These are phyloP conservation scores for Sycophila texana DNA, from an alignment of 2,888 invertebrate genomes.

Conservation along the genomic window DNA sequence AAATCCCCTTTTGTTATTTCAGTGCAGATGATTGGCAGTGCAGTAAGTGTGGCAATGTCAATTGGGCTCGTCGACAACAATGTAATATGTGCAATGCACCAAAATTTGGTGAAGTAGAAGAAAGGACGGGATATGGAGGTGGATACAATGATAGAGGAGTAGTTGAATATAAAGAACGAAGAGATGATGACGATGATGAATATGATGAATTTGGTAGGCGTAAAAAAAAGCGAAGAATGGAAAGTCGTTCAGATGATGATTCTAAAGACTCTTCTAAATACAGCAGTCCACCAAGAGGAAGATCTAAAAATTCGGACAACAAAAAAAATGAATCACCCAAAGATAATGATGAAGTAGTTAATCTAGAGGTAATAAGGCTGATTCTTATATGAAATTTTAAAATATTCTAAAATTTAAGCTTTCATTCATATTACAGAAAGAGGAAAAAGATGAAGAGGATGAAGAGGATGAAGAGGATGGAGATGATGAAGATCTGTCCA, in stretches of 20 bases:
- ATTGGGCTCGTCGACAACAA: constrained; percentile 96
- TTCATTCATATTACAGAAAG: constrained; percentile 50
- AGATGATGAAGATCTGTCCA: constrained; percentile 78
- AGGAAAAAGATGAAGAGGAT: constrained; percentile 73
- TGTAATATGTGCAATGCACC: constrained; percentile 99
- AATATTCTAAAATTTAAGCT: constrained; percentile 19
- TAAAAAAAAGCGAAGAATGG: constrained; percentile 79
- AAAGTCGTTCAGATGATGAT: constrained; percentile 75
- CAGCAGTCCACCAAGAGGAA: constrained; percentile 67
- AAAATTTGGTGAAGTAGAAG: constrained; percentile 95
- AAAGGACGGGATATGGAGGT: constrained; percentile 88
- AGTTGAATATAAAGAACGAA: constrained; percentile 94
- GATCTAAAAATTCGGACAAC: constrained; percentile 66
- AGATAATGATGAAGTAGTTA: constrained; percentile 46
- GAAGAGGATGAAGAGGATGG: constrained; percentile 78
- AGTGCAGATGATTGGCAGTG: constrained; percentile 99
- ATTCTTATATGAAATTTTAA: constrained; percentile 27
- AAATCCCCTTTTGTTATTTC: constrained; percentile 63
- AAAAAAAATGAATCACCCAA: constrained; percentile 57
- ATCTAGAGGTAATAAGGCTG: constrained; percentile 58
- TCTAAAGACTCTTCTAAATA: constrained; percentile 71
- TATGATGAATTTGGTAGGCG: constrained; percentile 93
- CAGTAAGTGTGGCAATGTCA: constrained; percentile 99
- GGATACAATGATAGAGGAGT: constrained; percentile 97
- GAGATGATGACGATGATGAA: constrained; percentile 92